Percentiles rank a stretch among this genome's conserved stretches.
Conservation (phyloP, 1,140 invertebrate genomes). For the Drosophila dunni region DNA sequence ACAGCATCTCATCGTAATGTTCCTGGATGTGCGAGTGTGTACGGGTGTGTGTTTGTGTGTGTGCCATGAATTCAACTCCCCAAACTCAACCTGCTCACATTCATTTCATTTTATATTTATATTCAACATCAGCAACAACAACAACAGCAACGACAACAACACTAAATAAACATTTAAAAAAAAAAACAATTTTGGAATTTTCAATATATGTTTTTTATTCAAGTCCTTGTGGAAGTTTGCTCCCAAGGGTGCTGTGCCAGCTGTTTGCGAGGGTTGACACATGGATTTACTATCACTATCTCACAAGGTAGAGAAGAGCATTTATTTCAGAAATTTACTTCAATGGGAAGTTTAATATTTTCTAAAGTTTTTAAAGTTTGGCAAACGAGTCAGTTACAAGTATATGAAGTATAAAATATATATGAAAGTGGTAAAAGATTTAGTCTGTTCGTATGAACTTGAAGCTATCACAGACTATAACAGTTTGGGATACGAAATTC, state of each 20-base stretch:
- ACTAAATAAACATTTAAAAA: constrained; percentile 4
- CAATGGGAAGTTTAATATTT: not conserved
- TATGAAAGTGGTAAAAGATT: too few species aligned
- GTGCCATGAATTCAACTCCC: constrained; percentile 36
- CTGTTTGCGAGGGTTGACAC: constrained; percentile 4
- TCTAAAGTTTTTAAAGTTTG: too few species aligned
- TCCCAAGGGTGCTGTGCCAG: constrained; percentile 7
- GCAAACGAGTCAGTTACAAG: too few species aligned
- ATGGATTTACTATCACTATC: not conserved
- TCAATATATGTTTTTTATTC: constrained; percentile 38
- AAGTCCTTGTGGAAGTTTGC: constrained; percentile 25
- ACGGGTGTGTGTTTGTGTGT: constrained; percentile 7
- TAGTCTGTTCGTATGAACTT: too few species aligned
- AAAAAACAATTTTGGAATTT: constrained; percentile 31
- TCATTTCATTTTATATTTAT: constrained; percentile 55
- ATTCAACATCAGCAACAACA: constrained; percentile 41
- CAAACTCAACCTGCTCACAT: constrained; percentile 37
- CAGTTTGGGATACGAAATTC: too few species aligned
- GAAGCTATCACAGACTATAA: too few species aligned
- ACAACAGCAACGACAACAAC: constrained; percentile 13
- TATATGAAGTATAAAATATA: too few species aligned
- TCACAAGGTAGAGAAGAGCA: not conserved
- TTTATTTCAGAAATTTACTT: not conserved
- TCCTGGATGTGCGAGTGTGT: not conserved
- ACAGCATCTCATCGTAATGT: constrained; percentile 16